Percentiles rank a stretch among this genome's conserved stretches.
Conservation (phyloP, 2,888 invertebrate genomes). For the Hirtodrosophila alboralis region DNA sequence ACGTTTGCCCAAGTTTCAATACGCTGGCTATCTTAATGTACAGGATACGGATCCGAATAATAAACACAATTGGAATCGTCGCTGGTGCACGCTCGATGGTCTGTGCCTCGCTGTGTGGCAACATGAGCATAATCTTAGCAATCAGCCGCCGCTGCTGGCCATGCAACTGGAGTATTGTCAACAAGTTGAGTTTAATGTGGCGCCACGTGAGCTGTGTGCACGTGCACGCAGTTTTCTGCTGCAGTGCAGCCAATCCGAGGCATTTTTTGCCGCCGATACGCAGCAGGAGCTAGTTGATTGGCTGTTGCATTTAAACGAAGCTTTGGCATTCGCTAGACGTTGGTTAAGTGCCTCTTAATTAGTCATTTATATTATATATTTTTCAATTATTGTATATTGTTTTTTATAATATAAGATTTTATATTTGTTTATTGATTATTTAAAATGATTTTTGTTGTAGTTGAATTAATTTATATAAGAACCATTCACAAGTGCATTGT, state of each 20-base stretch:
- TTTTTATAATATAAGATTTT: slow-evolving; percentile 25
- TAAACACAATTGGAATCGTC: slow-evolving; percentile 85
- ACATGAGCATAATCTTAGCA: slow-evolving; percentile 84
- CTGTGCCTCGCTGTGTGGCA: slow-evolving; percentile 85
- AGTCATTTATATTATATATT: slow-evolving; percentile 14
- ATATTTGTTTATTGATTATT: slow-evolving; percentile 16
- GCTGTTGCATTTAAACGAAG: slow-evolving; percentile 84
- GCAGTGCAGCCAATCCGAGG: slow-evolving; percentile 57
- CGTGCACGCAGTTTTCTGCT: slow-evolving; percentile 81
- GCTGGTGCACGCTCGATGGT: slow-evolving; percentile 85
- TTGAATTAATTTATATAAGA: too few relatives aligned
- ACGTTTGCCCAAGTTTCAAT: slow-evolving; percentile 64
- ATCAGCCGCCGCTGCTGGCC: slow-evolving; percentile 78
- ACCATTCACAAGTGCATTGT: too few relatives aligned
- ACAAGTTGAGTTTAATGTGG: slow-evolving; percentile 75
- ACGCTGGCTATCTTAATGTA: slow-evolving; percentile 85
- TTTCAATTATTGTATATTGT: slow-evolving; percentile 33
- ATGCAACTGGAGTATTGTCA: slow-evolving; percentile 82
- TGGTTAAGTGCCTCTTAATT: slow-evolving; percentile 81
- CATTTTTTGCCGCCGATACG: slow-evolving; percentile 85
- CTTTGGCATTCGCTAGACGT: slow-evolving; percentile 82
- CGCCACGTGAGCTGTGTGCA: slow-evolving; percentile 84
- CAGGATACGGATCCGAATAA: slow-evolving; percentile 83
- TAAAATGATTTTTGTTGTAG: background rate
- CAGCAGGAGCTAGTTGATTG: slow-evolving; percentile 84